These are phyloP conservation scores for Chaetoderma sp. DNA, from an alignment of 2,888 invertebrate species.

Conservation along the genomic window DNA sequence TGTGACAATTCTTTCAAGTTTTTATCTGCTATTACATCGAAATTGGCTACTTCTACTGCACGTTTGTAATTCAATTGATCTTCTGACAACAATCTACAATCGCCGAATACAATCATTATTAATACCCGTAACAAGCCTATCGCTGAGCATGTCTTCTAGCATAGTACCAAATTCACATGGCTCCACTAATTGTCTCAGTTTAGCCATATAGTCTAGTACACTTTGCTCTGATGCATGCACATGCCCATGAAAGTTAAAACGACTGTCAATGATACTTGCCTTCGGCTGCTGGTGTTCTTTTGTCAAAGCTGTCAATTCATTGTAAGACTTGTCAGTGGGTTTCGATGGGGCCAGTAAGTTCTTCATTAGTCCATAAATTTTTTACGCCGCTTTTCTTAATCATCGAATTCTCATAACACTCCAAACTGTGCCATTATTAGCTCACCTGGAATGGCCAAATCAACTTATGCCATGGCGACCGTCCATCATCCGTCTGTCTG, in stretches of 20 bases:
- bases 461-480: too few species aligned
- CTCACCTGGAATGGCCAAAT: too few species aligned
- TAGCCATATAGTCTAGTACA: background rate
- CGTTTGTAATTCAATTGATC: background rate
- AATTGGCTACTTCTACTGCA: background rate
- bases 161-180: background rate
- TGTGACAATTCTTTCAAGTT: too few species aligned
- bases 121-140: background rate
- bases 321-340: background rate
- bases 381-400: background rate
- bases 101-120: background rate
- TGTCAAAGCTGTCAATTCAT: background rate
- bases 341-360: too few species aligned
- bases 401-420: background rate
- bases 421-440: too few species aligned
- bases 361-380: too few species aligned
- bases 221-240: background rate
- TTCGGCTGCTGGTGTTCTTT: background rate
- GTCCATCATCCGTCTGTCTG: too few species aligned
- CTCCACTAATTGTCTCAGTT: background rate
- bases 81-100: background rate
- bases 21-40: background rate
- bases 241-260: background rate
- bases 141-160: background rate
- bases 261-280: background rate